Percentiles rank a stretch among this genome's conserved stretches.
phyloP scores from a whole-genome alignment of 37 sponge, comb jelly and placozoan species.

The Theonella swinhoei region DNA sequence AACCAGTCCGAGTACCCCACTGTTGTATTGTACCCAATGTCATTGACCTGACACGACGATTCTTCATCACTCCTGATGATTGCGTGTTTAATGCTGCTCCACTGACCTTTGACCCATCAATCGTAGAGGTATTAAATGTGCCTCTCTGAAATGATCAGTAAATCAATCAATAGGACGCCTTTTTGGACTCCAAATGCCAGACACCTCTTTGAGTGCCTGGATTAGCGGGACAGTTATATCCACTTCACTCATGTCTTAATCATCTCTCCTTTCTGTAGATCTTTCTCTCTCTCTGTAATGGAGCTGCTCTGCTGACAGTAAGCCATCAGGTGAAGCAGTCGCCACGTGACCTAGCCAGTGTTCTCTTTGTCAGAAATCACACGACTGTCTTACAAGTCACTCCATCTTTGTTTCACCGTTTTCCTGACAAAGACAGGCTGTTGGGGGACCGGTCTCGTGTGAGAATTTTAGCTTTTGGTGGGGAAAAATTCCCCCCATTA shows the following conservation, averaged over 20 bases:
- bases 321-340: slow-evolving; percentile 52
- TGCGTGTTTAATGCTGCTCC: slow-evolving; percentile 90
- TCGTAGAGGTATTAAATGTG: slow-evolving; percentile 84
- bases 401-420: slow-evolving; percentile 53
- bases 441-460: slow-evolving; percentile 54
- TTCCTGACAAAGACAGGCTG: slow-evolving; percentile 6
- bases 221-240: no score
- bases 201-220: no score
- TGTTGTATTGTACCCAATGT: slow-evolving; percentile 91
- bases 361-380: slow-evolving; percentile 36
- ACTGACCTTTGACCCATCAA: slow-evolving; percentile 91
- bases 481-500: slow-evolving; percentile 74
- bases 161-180: no score
- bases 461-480: slow-evolving; percentile 87
- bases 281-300: slow-evolving; percentile 72
- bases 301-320: slow-evolving; percentile 72
- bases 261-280: slow-evolving; percentile 59
- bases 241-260: no score
- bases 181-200: no score
- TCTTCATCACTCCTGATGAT: slow-evolving; percentile 53
- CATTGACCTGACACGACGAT: slow-evolving; percentile 68
- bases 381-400: slow-evolving; percentile 77
- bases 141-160: no score
- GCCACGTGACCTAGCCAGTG: slow-evolving; percentile 36
- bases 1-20: slow-evolving; percentile 80